These are phyloP conservation scores for Phyllostomus discolor DNA, from an alignment of 2,113 vertebrate genomes.

Conservation along the genomic window DNA sequence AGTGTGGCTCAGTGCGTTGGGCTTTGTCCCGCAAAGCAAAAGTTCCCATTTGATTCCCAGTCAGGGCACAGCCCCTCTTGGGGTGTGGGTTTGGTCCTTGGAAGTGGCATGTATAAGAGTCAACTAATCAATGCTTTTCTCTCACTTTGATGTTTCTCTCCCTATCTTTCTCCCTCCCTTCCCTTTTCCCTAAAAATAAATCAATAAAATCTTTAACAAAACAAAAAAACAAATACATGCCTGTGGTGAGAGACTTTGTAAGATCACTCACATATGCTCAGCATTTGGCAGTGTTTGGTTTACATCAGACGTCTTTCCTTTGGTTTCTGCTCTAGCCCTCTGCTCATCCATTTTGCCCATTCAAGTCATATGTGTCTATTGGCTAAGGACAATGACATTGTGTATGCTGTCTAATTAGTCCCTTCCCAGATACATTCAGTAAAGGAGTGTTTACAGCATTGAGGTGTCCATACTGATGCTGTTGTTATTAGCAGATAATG, in stretches of 20 bases:
- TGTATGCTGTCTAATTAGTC: not conserved
- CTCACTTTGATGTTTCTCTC: no score
- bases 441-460: not conserved
- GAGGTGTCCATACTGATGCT: not conserved
- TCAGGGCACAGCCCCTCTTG: no score
- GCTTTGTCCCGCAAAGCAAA: no score
- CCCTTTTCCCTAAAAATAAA: no score
- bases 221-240: not conserved
- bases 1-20: no score
- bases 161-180: no score
- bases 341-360: fast-evolving
- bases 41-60: no score
- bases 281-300: not conserved
- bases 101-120: no score
- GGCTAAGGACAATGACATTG: not conserved
- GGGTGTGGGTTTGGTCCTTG: no score
- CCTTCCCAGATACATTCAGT: not conserved
- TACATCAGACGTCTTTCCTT: not conserved
- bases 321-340: not conserved
- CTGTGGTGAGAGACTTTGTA: not conserved
- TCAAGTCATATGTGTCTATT: not conserved
- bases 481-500: no score
- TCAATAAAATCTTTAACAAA: not conserved
- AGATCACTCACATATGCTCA: not conserved
- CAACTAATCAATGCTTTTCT: no score